Conservation (phyloP, 2,888 invertebrate genomes). For the Caenorhabditis becei region DNA sequence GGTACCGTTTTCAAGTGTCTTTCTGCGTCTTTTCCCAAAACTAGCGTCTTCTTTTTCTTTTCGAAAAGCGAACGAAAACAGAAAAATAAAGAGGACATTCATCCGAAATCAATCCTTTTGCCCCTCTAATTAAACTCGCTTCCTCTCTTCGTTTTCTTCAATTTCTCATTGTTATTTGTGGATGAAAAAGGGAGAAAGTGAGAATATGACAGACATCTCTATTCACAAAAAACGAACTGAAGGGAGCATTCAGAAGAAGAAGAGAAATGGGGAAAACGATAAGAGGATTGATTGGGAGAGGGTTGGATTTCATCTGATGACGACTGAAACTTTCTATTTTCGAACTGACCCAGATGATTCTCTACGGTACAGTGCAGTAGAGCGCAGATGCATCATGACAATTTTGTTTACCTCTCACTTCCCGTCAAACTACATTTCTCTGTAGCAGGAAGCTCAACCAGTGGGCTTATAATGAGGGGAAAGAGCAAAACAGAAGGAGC, state of each 20-base stretch:
- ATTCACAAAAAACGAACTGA: not conserved
- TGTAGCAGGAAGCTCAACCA: constrained; percentile 27
- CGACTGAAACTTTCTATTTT: not conserved
- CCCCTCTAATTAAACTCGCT: constrained; percentile 26
- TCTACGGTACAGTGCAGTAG: constrained; percentile 6
- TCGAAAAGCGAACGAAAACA: not conserved
- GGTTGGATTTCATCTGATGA: not conserved
- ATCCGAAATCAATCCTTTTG: constrained; percentile 9
- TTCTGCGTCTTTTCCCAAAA: not conserved
- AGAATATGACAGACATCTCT: constrained; percentile 10
- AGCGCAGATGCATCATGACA: not conserved
- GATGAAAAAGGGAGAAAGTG: not conserved
- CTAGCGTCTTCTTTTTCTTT: not conserved
- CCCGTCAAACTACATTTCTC: not conserved
- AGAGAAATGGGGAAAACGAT: not conserved
- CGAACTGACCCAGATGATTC: not conserved
- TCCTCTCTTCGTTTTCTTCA: not conserved
- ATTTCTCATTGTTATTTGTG: constrained; percentile 27
- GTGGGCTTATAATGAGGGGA: constrained; percentile 42
- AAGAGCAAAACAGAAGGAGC: constrained; percentile 41
- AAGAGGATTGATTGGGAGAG: too few relatives aligned
- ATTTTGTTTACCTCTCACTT: not conserved
- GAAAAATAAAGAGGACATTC: constrained; percentile 29
- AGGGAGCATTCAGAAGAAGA: not conserved
- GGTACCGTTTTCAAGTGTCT: constrained; percentile 19